These are phyloP conservation scores for Micrasema minimum DNA, from an alignment of 1,140 invertebrate genomes.

Conservation along the genomic window DNA sequence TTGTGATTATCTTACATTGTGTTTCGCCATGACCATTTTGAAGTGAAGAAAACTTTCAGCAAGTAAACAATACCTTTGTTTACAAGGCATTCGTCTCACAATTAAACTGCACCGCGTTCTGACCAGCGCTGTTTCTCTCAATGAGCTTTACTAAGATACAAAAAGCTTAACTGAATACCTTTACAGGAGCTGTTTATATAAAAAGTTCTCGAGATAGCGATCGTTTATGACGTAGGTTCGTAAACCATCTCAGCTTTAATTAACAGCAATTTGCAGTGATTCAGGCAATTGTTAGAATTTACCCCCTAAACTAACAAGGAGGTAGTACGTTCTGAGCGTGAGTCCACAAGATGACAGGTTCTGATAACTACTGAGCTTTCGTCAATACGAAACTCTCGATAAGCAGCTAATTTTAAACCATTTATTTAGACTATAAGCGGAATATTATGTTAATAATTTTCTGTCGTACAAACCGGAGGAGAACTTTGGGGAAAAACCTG, in stretches of 20 bases:
- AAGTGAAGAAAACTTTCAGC: too few species aligned
- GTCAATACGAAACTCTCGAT: background rate
- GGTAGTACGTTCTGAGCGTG: slow-evolving; percentile 7
- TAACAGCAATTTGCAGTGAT: slow-evolving; percentile 34
- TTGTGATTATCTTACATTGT: too few species aligned
- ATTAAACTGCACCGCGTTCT: background rate
- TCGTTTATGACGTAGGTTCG: slow-evolving; percentile 17
- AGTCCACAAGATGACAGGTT: slow-evolving; percentile 10
- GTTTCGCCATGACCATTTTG: too few species aligned
- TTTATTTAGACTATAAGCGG: too few species aligned
- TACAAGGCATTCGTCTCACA: slow-evolving; percentile 21
- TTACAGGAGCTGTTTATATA: background rate
- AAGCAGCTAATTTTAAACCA: background rate
- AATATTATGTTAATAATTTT: too few species aligned
- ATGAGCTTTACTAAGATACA: background rate
- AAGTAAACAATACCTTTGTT: slow-evolving; percentile 18
- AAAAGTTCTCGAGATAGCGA: slow-evolving; percentile 28
- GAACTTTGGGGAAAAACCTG: too few species aligned
- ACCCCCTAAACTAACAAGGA: background rate
- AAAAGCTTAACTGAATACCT: too few species aligned
- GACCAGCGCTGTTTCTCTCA: background rate
- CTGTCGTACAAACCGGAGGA: too few species aligned
- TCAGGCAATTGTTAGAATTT: slow-evolving; percentile 22
- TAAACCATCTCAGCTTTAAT: slow-evolving; percentile 28
- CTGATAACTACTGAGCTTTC: background rate